A percentile compares a stretch with the other conserved stretches of the same genome.
These are phyloP conservation scores for Agonopterix subpropinquella DNA, from an alignment of 2,888 invertebrate species.

Conservation along the genomic window DNA sequence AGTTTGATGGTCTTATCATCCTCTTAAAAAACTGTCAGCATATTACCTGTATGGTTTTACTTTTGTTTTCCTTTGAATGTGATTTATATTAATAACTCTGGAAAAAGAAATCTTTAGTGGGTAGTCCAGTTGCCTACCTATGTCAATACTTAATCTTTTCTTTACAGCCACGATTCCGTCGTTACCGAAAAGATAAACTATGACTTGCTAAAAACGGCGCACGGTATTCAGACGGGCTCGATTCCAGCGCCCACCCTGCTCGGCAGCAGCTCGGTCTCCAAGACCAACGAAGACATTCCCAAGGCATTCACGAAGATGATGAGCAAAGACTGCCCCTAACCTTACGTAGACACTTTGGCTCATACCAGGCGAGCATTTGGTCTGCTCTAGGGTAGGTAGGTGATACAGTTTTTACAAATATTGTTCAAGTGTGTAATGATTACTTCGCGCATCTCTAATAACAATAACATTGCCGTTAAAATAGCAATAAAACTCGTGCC, in stretches of 20 bases:
- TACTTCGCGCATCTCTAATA: background rate
- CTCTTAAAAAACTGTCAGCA: no score
- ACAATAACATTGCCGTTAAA: background rate
- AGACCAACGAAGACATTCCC: conserved; percentile 91
- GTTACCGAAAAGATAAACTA: conserved; percentile 93
- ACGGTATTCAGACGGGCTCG: conserved; percentile 83
- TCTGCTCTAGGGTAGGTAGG: conserved; percentile 15
- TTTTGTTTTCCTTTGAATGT: no score
- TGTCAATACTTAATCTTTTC: background rate
- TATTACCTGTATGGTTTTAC: no score
- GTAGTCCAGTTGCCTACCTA: no score
- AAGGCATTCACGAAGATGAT: conserved; percentile 80
- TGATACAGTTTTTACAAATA: background rate
- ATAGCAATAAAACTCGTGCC: background rate
- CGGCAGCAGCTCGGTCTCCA: conserved; percentile 81
- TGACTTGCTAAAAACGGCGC: conserved; percentile 87
- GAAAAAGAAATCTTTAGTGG: no score
- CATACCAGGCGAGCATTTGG: conserved; percentile 1
- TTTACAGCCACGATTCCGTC: conserved; percentile 87
- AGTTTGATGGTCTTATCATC: no score
- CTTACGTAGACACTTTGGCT: conserved; percentile 2
- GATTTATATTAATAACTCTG: no score
- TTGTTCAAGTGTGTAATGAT: background rate
- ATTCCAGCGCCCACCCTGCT: conserved; percentile 84
- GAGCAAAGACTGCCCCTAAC: conserved; percentile 63